phyloP scores from a whole-genome alignment of 2,888 invertebrate genomes.

The Nomada goodeniana region DNA sequence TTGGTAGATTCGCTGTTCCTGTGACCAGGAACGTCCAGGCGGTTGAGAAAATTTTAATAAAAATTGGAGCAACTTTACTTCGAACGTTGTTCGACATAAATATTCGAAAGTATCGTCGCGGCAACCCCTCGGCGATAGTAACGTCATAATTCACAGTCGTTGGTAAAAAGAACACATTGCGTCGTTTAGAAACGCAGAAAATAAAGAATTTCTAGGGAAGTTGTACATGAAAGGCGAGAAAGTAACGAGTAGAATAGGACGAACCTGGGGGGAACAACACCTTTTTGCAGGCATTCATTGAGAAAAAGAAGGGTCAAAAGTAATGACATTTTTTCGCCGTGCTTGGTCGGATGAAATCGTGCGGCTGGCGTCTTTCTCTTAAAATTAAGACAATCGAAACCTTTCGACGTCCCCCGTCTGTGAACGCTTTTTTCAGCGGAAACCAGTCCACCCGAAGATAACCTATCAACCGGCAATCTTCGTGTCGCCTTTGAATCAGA shows the following conservation, averaged over 20 bases:
- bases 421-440: slow-evolving; percentile 57
- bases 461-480: slow-evolving; percentile 69
- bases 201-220: too few relatives aligned
- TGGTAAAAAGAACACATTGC: neutral
- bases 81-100: too few relatives aligned
- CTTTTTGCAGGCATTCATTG: slow-evolving; percentile 11
- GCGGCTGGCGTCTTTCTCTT: slow-evolving; percentile 41
- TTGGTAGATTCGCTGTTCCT: neutral
- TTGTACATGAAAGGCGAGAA: neutral
- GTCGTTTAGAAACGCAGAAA: too few relatives aligned
- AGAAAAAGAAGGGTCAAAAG: neutral
- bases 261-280: neutral
- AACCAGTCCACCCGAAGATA: slow-evolving; percentile 63
- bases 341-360: slow-evolving; percentile 29
- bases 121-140: too few relatives aligned
- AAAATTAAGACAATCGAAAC: slow-evolving; percentile 61
- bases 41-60: neutral
- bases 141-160: too few relatives aligned
- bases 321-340: slow-evolving; percentile 39
- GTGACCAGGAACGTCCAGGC: too few relatives aligned
- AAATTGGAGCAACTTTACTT: neutral
- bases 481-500: slow-evolving; percentile 70
- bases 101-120: too few relatives aligned
- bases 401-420: slow-evolving; percentile 52
- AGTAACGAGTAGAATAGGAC: neutral